Evolutionary conservation across 2,797 vertebrate genomes (phyloP).

Genomic region (Nyctibius grandis): DNA sequence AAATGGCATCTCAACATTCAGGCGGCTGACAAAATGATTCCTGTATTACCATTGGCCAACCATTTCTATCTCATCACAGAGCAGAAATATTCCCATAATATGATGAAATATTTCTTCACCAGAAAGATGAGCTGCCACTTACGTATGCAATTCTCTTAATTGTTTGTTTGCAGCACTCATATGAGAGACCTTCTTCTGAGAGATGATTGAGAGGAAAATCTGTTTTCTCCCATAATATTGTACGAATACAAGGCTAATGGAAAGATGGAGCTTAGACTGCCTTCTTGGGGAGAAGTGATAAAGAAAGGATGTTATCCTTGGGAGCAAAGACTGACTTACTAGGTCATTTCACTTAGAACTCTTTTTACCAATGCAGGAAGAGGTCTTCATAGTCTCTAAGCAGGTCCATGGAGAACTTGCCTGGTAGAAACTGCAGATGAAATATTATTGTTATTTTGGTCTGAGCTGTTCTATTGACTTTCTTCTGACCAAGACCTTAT

Average conservation of each 20-base stretch:
- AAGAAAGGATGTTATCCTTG: not conserved
- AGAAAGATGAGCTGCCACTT: not conserved
- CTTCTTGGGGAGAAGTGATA: not conserved
- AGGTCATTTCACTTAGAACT: not conserved
- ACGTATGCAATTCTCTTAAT: not conserved
- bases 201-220: not conserved
- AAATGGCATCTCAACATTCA: not conserved
- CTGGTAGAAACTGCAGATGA: not conserved
- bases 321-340: not conserved
- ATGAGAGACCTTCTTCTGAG: not conserved
- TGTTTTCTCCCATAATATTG: not conserved
- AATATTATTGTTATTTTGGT: not conserved
- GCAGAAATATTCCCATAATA: not conserved
- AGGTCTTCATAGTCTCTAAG: not conserved
- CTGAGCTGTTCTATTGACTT: not conserved
- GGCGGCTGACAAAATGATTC: not conserved
- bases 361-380: not conserved
- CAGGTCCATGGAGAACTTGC: not conserved
- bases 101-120: not conserved
- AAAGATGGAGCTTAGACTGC: not conserved
- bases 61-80: not conserved
- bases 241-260: not conserved
- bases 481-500: not conserved
- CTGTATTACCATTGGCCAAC: not conserved
- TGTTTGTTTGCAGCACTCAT: not conserved